Conservation (phyloP, 2,888 invertebrate species). For the Caenorhabditis sinica region DNA sequence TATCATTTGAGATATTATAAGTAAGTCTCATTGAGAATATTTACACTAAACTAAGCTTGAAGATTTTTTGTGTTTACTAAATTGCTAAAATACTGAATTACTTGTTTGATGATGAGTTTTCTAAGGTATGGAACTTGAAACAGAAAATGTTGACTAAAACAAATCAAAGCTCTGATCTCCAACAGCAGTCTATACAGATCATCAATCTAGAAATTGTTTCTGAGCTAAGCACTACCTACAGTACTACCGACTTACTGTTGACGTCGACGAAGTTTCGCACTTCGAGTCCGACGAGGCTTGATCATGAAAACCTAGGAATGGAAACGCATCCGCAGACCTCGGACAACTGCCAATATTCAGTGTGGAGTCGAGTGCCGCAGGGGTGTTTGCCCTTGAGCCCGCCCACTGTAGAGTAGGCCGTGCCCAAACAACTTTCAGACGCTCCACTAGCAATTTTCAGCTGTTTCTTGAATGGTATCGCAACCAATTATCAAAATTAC, state of each 20-base stretch:
- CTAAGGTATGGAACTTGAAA: no score
- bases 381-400: constrained; percentile 64
- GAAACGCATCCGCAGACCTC: constrained; percentile 57
- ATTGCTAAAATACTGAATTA: no score
- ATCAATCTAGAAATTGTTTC: no score
- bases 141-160: no score
- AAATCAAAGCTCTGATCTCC: no score
- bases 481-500: constrained; percentile 4
- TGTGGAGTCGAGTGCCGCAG: constrained; percentile 65
- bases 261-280: constrained; percentile 56
- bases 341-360: constrained; percentile 64
- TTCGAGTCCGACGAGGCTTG: constrained; percentile 59
- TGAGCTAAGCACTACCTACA: no score
- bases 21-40: no score
- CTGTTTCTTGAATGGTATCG: constrained; percentile 42
- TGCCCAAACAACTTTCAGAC: constrained; percentile 61
- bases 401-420: constrained; percentile 58
- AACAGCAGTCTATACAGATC: no score
- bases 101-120: no score
- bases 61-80: no score
- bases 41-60: no score
- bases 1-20: no score
- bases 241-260: constrained; percentile 50
- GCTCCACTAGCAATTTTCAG: constrained; percentile 24
- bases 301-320: constrained; percentile 58